A percentile compares a stretch with the other conserved stretches of the same genome.
Evolutionary conservation across 1,140 invertebrate species (phyloP).

Genomic region (Venustaconcha ellipsiformis): DNA sequence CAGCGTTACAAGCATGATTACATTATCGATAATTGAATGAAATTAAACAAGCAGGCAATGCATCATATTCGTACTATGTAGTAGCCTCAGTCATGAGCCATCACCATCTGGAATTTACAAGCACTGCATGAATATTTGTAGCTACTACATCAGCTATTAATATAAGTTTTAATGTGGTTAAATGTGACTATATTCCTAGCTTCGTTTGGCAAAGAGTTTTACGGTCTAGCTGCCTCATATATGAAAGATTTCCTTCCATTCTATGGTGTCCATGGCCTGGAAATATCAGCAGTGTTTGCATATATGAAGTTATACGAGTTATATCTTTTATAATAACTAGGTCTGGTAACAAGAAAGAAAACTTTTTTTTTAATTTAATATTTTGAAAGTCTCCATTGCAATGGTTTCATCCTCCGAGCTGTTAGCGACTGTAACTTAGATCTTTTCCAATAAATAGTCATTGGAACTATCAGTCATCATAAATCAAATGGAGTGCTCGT

Average conservation of each 20-base stretch:
- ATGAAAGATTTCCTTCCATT: conserved; percentile 8
- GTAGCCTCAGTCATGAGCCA: too few relatives aligned
- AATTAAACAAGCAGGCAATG: too few relatives aligned
- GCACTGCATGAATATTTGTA: background rate
- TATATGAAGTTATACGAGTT: background rate
- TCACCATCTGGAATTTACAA: background rate
- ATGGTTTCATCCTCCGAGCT: conserved; percentile 12
- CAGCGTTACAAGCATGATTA: too few relatives aligned
- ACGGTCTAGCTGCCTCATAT: background rate
- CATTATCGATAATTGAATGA: too few relatives aligned
- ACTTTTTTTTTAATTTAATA: too few relatives aligned
- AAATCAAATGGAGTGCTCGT: conserved; percentile 13
- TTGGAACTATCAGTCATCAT: conserved; percentile 1
- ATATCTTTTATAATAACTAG: background rate
- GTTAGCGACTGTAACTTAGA: conserved; percentile 1
- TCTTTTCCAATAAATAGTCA: background rate
- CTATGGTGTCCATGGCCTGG: background rate
- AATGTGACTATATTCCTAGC: too few relatives aligned
- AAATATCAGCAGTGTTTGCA: background rate
- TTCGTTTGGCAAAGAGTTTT: background rate
- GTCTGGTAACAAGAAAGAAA: background rate
- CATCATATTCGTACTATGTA: too few relatives aligned
- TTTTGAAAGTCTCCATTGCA: conserved; percentile 8
- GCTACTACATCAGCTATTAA: background rate
- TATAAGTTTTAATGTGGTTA: background rate